These are phyloP conservation scores for Poecilia gillii DNA, from an alignment of 2,797 vertebrate species.

Conservation along the genomic window DNA sequence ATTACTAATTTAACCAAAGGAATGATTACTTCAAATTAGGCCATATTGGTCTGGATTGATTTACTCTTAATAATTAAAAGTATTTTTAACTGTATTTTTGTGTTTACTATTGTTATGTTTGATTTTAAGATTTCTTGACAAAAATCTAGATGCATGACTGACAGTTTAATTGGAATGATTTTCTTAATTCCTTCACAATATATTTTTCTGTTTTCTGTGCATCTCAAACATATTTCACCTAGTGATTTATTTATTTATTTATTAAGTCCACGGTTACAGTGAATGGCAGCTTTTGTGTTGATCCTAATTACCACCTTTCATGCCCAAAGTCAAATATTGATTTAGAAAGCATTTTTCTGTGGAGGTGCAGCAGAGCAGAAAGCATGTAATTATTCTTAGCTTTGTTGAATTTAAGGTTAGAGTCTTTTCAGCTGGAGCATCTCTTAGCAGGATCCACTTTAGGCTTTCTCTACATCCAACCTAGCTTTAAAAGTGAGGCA, in stretches of 20 bases:
- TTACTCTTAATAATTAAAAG: not conserved
- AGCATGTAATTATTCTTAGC: constrained; percentile 2
- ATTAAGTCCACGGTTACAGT: not conserved
- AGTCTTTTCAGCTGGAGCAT: constrained; percentile 14
- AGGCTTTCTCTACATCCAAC: not conserved
- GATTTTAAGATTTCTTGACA: not conserved
- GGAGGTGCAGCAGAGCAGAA: constrained; percentile 24
- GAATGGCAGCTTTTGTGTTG: constrained; percentile 2
- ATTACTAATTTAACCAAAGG: not conserved
- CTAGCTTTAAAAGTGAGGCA: not conserved
- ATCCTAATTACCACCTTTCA: constrained; percentile 7
- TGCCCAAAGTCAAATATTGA: constrained; percentile 17
- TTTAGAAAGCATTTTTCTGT: constrained; percentile 18
- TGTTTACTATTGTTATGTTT: not conserved
- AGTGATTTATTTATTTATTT: not conserved
- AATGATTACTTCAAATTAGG: not conserved
- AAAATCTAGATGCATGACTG: not conserved
- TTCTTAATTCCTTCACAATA: not conserved
- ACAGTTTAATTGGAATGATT: not conserved
- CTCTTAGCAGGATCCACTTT: constrained; percentile 1
- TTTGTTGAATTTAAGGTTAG: constrained; percentile 18
- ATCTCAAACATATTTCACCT: constrained; percentile 3
- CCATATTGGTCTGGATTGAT: not conserved
- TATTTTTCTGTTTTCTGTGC: not conserved
- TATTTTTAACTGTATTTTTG: not conserved